A percentile compares a stretch with the other conserved stretches of the same genome.
Conservation (phyloP, 2,888 invertebrate species). For the Leptinotarsa peninsularis region DNA sequence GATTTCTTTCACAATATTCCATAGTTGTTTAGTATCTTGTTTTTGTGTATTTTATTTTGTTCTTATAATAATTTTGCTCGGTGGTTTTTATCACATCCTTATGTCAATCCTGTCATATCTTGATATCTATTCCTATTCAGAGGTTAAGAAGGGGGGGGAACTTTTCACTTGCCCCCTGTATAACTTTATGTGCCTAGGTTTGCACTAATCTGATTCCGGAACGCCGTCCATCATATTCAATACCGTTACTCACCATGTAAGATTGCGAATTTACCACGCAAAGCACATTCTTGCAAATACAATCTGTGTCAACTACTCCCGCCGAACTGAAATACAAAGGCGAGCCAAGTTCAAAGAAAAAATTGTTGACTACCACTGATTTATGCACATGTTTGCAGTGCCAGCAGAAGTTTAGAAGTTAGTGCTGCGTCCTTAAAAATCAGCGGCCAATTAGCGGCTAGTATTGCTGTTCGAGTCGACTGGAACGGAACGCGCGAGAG, state of each 20-base stretch:
- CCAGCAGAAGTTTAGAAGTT: slow-evolving; percentile 29
- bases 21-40: too few relatives aligned
- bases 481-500: slow-evolving; percentile 37
- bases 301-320: slow-evolving; percentile 17
- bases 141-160: too few relatives aligned
- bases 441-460: slow-evolving; percentile 52
- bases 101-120: too few relatives aligned
- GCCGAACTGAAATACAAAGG: slow-evolving; percentile 13
- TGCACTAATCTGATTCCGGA: too few relatives aligned
- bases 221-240: background rate
- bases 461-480: slow-evolving; percentile 41
- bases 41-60: too few relatives aligned
- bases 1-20: too few relatives aligned
- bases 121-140: too few relatives aligned
- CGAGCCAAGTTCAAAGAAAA: slow-evolving; percentile 14
- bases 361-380: slow-evolving; percentile 41
- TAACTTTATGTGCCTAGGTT: too few relatives aligned
- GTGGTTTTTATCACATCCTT: too few relatives aligned
- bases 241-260: slow-evolving; percentile 1
- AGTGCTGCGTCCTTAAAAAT: slow-evolving; percentile 48
- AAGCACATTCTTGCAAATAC: slow-evolving; percentile 14
- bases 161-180: too few relatives aligned
- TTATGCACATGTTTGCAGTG: slow-evolving; percentile 36
- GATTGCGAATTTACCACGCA: background rate
- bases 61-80: too few relatives aligned